phyloP scores from a whole-genome alignment of 92 coral and sea anemone species.

The Ricordea florida region DNA sequence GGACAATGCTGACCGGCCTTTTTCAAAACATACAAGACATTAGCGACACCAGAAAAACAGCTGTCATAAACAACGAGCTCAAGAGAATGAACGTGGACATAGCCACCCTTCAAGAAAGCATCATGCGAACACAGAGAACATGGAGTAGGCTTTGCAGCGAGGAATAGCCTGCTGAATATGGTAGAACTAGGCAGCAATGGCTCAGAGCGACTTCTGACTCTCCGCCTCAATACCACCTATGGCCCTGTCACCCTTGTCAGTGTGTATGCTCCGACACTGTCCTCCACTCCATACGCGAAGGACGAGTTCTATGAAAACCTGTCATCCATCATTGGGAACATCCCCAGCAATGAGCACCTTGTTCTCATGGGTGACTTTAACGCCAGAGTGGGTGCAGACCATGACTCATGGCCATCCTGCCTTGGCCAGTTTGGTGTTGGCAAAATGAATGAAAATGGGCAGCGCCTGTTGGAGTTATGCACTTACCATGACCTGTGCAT shows the following conservation, averaged over 20 bases:
- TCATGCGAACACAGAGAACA: background rate
- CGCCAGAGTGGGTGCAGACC: conserved; percentile 14
- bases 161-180: conserved; percentile 25
- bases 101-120: background rate
- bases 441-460: too few species aligned
- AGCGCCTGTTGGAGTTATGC: too few species aligned
- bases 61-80: background rate
- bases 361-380: conserved; percentile 22
- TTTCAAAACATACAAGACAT: background rate
- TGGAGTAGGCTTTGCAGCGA: conserved; percentile 34
- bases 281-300: conserved; percentile 16
- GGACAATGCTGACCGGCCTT: background rate
- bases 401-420: too few species aligned
- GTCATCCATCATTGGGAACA: background rate
- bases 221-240: conserved; percentile 21
- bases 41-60: background rate
- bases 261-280: conserved; percentile 37
- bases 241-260: conserved; percentile 42
- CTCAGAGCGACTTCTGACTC: conserved; percentile 19
- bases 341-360: background rate
- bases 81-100: too few species aligned
- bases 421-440: too few species aligned
- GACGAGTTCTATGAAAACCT: conserved; percentile 35
- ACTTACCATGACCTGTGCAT: too few species aligned
- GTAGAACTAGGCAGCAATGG: conserved; percentile 17